Evolutionary conservation across 2,113 vertebrate species (phyloP).

Genomic region (Tamias sibiricus): DNA sequence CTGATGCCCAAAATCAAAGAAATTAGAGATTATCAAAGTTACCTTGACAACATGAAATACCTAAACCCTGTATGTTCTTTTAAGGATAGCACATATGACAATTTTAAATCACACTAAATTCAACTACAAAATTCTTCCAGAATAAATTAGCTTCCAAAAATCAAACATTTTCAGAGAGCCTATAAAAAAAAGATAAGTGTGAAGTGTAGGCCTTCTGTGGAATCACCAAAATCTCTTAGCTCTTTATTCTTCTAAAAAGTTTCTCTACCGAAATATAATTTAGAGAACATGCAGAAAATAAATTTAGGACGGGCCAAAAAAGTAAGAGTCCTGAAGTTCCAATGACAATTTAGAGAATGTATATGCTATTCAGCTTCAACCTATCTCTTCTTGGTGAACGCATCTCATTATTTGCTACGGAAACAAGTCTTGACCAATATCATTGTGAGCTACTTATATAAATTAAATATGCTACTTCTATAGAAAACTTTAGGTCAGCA

Average conservation of each 20-base stretch:
- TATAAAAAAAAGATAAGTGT: slow-evolving; percentile 82
- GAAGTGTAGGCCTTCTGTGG: slow-evolving; percentile 80
- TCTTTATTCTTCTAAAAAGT: slow-evolving; percentile 80
- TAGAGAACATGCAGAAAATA: slow-evolving; percentile 78
- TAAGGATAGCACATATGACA: slow-evolving; percentile 68
- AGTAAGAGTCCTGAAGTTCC: slow-evolving; percentile 44
- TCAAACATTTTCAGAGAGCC: slow-evolving; percentile 77
- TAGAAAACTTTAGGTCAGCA: slow-evolving; percentile 86
- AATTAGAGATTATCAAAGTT: slow-evolving; percentile 45
- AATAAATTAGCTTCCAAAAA: slow-evolving; percentile 82
- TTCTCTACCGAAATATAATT: slow-evolving; percentile 76
- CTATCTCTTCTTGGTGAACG: slow-evolving; percentile 57
- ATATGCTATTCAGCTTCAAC: slow-evolving; percentile 57
- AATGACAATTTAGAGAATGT: slow-evolving; percentile 67
- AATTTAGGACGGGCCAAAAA: slow-evolving; percentile 72
- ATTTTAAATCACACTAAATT: slow-evolving; percentile 79
- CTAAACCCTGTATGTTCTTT: slow-evolving; percentile 76
- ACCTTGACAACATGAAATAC: slow-evolving; percentile 66
- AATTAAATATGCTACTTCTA: slow-evolving; percentile 81
- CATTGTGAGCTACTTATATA: slow-evolving; percentile 72
- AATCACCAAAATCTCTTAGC: slow-evolving; percentile 81
- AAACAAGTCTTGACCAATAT: slow-evolving; percentile 70
- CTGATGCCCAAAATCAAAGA: slow-evolving; percentile 35
- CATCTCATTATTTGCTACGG: slow-evolving; percentile 67
- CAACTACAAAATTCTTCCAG: slow-evolving; percentile 79